A percentile compares a stretch with the other conserved stretches of the same genome.
Evolutionary conservation across 2,797 vertebrate genomes (phyloP).

Genomic region (Cryptoprocta ferox): DNA sequence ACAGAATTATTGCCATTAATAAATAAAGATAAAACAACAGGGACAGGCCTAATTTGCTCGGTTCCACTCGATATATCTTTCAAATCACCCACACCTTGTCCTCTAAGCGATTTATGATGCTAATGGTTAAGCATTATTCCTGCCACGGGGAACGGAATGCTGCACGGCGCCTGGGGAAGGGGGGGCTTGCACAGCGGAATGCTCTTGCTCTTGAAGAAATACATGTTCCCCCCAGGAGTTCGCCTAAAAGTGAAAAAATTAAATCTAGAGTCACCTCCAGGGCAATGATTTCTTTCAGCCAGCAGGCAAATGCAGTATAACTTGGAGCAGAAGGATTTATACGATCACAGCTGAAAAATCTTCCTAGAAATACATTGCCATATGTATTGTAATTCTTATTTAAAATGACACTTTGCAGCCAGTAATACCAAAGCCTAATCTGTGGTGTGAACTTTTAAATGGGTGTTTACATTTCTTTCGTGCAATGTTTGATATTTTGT

Average conservation of each 20-base stretch:
- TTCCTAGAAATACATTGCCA: neutral
- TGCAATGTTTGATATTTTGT: neutral
- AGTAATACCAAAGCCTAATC: neutral
- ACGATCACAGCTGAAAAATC: neutral
- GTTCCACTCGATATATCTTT: conserved; percentile 9
- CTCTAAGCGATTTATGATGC: conserved; percentile 13
- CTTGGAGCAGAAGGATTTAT: neutral
- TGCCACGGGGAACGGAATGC: neutral
- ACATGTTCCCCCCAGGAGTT: neutral
- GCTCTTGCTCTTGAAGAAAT: neutral
- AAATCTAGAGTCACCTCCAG: neutral
- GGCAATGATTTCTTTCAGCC: neutral
- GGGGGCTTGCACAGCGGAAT: no score
- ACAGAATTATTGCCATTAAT: conserved; percentile 45
- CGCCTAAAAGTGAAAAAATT: neutral
- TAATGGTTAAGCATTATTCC: neutral
- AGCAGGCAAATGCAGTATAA: neutral
- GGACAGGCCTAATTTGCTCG: conserved; percentile 34
- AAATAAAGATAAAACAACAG: conserved; percentile 63
- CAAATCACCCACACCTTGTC: conserved; percentile 11
- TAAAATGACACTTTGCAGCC: neutral
- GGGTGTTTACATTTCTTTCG: neutral
- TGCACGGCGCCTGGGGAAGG: neutral
- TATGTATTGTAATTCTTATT: neutral
- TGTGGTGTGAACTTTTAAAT: neutral